phyloP scores from a whole-genome alignment of 2,888 invertebrate genomes.

The Hydrotaea cyrtoneurina region DNA sequence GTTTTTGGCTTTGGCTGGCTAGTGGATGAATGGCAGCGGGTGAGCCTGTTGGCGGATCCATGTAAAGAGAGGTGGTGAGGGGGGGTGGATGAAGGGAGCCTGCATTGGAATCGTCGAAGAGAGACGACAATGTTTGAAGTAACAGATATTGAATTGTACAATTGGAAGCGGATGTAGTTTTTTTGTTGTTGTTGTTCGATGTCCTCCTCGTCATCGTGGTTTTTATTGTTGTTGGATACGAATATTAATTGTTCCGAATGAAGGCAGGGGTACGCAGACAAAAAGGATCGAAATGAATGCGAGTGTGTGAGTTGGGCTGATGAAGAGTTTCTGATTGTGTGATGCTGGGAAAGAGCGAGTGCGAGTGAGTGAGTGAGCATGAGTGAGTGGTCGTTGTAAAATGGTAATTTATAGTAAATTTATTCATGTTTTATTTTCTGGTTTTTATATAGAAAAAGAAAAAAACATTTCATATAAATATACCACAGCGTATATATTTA shows the following conservation, averaged over 20 bases:
- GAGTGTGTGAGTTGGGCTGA: not conserved
- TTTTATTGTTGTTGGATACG: not conserved
- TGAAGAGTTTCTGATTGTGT: not conserved
- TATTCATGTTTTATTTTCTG: conserved; percentile 66
- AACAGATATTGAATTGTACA: conserved; percentile 63
- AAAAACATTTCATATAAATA: conserved; percentile 24
- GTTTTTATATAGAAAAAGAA: conserved; percentile 10
- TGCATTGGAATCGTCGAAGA: conserved; percentile 32
- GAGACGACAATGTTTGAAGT: conserved; percentile 50
- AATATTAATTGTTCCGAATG: conserved; percentile 28
- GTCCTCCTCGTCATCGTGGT: not conserved
- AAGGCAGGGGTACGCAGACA: not conserved
- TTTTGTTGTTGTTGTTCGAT: conserved; percentile 41
- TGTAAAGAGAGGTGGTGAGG: not conserved
- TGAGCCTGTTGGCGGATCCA: not conserved
- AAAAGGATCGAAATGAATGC: conserved; percentile 24
- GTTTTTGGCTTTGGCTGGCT: no score
- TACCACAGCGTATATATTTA: not conserved
- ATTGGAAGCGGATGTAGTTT: conserved; percentile 45
- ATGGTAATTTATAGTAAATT: conserved; percentile 68
- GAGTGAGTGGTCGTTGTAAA: conserved; percentile 61
- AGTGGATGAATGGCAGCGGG: conserved; percentile 16
- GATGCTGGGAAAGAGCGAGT: not conserved
- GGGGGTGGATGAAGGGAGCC: not conserved
- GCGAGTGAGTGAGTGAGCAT: not conserved